Percentiles rank a stretch among this genome's conserved stretches.
phyloP scores from a whole-genome alignment of 2,113 vertebrate species.

The Alethe diademata region DNA sequence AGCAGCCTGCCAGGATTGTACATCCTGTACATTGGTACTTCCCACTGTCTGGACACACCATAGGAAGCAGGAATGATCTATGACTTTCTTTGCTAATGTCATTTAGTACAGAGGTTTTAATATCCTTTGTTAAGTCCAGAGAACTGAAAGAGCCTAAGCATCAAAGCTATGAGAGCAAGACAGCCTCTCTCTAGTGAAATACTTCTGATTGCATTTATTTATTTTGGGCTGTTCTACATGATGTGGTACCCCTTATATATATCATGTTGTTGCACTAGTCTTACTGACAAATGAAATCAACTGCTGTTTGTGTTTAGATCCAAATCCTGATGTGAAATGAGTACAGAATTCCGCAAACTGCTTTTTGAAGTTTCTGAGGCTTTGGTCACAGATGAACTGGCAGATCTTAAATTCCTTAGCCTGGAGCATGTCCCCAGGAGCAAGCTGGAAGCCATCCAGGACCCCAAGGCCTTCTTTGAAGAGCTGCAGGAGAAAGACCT shows the following conservation, averaged over 20 bases:
- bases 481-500: conserved; percentile 52
- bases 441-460: conserved; percentile 58
- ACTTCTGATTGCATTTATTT: not conserved
- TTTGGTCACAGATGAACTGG: conserved; percentile 48
- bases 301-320: conserved; percentile 6
- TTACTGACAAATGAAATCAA: not conserved
- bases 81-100: not conserved
- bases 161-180: not conserved
- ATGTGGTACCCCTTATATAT: not conserved
- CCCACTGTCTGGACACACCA: not conserved
- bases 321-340: conserved; percentile 16
- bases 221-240: not conserved
- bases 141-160: not conserved
- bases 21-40: not conserved
- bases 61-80: not conserved
- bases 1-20: not conserved
- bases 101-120: not conserved
- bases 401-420: conserved; percentile 72
- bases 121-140: not conserved
- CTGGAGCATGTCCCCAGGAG: conserved; percentile 30
- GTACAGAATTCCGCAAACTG: not conserved
- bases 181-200: not conserved
- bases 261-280: not conserved
- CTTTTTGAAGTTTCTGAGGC: conserved; percentile 64
- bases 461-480: conserved; percentile 53